Evolutionary conservation across 2,797 vertebrate genomes (phyloP).

Genomic region (Helicolenus hilgendorfi): DNA sequence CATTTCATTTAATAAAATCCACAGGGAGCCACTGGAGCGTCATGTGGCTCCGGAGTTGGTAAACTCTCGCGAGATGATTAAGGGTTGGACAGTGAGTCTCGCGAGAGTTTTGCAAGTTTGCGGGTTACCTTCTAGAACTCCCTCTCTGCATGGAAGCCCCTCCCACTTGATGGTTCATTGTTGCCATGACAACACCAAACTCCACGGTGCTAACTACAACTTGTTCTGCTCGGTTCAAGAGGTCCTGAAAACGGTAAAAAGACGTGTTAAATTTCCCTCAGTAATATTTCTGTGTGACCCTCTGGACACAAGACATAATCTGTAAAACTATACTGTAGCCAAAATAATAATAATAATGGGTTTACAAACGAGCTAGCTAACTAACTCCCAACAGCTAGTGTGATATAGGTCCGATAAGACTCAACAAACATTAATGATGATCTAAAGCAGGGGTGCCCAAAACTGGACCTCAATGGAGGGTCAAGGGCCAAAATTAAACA

Average conservation of each 20-base stretch:
- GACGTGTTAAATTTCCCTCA: background rate
- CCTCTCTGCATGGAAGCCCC: background rate
- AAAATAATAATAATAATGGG: background rate
- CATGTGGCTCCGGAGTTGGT: no score
- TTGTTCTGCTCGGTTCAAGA: background rate
- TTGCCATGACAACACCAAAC: conserved; percentile 76
- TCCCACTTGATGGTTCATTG: background rate
- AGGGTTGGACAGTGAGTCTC: no score
- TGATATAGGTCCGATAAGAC: no score
- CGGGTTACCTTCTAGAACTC: no score
- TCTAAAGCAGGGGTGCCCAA: no score
- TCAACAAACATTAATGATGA: no score
- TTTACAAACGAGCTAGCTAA: background rate
- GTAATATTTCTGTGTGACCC: background rate
- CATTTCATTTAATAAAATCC: no score
- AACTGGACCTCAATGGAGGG: rapidly evolving
- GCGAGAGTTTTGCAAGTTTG: no score
- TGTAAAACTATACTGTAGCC: background rate
- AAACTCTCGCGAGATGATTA: no score
- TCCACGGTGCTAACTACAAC: background rate
- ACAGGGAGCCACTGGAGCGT: no score
- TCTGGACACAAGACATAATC: background rate
- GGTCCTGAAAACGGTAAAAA: conserved; percentile 45
- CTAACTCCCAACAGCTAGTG: rapidly evolving
- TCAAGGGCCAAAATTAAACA: no score